Percentiles rank a stretch among this genome's conserved stretches.
Conservation (phyloP, 2,113 vertebrate species). For the Xenopus laevis region DNA sequence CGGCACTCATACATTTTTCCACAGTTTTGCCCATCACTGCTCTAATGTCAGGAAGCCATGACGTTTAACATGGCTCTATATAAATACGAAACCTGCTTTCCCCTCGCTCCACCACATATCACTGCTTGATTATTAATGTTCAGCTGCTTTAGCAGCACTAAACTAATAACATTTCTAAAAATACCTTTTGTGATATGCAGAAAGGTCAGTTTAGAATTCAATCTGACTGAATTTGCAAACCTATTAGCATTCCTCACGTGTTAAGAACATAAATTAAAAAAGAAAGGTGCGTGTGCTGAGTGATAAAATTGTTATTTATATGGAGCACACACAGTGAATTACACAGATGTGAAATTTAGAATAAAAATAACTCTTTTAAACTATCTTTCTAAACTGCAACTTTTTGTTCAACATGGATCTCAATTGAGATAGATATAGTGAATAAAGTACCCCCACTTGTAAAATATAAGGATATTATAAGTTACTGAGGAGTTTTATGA, state of each 20-base stretch:
- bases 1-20: too few relatives aligned
- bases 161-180: conserved; percentile 7
- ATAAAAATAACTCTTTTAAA: background rate
- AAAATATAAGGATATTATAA: too few relatives aligned
- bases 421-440: too few relatives aligned
- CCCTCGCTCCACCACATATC: too few relatives aligned
- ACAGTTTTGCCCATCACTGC: too few relatives aligned
- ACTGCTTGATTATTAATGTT: background rate
- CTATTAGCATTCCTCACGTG: background rate
- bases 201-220: conserved; percentile 7
- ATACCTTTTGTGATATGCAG: background rate
- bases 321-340: background rate
- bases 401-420: too few relatives aligned
- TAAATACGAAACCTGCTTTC: too few relatives aligned
- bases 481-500: too few relatives aligned
- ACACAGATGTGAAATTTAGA: background rate
- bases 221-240: background rate
- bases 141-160: background rate
- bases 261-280: background rate
- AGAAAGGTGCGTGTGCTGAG: background rate
- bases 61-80: too few relatives aligned
- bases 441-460: too few relatives aligned
- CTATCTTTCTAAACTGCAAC: background rate
- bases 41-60: too few relatives aligned
- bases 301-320: conserved; percentile 3